Evolutionary conservation across 2,797 vertebrate genomes (phyloP), one percentile per base, ranked within the genome.

Genomic region (Melanitta fusca): DNA sequence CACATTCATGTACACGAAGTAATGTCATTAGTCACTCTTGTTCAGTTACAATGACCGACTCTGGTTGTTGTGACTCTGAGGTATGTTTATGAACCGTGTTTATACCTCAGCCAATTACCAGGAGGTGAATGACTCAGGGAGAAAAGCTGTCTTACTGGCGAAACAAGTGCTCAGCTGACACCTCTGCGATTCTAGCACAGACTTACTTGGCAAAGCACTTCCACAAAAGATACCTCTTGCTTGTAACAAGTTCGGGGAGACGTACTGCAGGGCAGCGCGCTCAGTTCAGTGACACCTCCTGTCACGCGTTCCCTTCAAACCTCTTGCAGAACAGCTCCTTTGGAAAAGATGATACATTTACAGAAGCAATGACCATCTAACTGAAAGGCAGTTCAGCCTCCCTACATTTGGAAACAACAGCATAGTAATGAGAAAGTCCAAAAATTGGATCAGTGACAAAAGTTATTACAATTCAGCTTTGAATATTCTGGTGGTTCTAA

Each of bases 51-150:
- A 49, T 6, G 39, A 24, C 51, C 47, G 56, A 54, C 74, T 45
- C 60, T 65, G 54, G 66, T 20, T 53, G 79, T 14, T 89, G 61
- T 69, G 70, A 68, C 69, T 93, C 74, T 78, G 68, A 94, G 79
- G 61, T 89, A 49, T 82, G 68, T 71, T 92, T 83, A 88, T 68
- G 79, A 91, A 87, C 61, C 61, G 54, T 88, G 62, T 85, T 96
- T 86, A 64, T 54, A 91, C 62, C 39, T 88, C 83, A 93, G 85
- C 43, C 74, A 57, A 1, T 83, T 80, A 68, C 4, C 22, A 84
- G 25, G 25, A 25, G 39, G 45, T 74, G 39, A 94, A 75, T 80
- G n/a, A 85, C 56, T 69, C 0, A 3, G 34, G 43, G 71, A 84
- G 73, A 73, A 95, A 96, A 96, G 80, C 47, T 0, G 5, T 62